Evolutionary conservation across 2,113 vertebrate genomes (phyloP).

Genomic region (Neodon shergylaensis): DNA sequence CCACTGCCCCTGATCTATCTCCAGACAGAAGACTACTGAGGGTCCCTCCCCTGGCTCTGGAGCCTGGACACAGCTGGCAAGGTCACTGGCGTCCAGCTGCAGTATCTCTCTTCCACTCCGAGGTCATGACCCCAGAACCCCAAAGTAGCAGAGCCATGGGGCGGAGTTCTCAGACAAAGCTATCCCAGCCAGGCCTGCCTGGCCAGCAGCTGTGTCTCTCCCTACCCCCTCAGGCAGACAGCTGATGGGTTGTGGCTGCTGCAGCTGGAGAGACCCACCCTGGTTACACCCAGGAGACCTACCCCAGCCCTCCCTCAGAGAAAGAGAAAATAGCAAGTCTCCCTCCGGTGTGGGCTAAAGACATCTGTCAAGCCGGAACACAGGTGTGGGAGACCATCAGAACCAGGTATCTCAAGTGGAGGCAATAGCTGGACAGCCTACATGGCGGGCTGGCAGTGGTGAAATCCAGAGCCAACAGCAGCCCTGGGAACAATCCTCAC

Average conservation of each 20-base stretch:
- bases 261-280: slow-evolving; percentile 26
- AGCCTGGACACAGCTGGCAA: slow-evolving; percentile 28
- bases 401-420: neutral
- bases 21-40: too few species aligned
- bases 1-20: neutral
- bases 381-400: neutral
- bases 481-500: neutral
- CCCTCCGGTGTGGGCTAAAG: neutral
- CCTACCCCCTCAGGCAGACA: neutral
- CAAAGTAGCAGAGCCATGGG: neutral
- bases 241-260: neutral
- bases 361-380: neutral
- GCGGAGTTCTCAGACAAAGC: neutral
- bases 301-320: neutral
- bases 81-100: slow-evolving; percentile 60
- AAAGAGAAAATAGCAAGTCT: neutral
- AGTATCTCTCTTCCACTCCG: neutral
- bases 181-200: neutral
- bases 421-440: slow-evolving; percentile 15
- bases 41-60: neutral
- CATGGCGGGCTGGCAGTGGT: neutral
- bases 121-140: neutral
- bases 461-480: neutral
- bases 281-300: neutral
- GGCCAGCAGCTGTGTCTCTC: slow-evolving; percentile 49